Percentiles rank a stretch among this genome's conserved stretches.
phyloP scores from a whole-genome alignment of 2,888 invertebrate genomes.

The Agonopterix arenella region DNA sequence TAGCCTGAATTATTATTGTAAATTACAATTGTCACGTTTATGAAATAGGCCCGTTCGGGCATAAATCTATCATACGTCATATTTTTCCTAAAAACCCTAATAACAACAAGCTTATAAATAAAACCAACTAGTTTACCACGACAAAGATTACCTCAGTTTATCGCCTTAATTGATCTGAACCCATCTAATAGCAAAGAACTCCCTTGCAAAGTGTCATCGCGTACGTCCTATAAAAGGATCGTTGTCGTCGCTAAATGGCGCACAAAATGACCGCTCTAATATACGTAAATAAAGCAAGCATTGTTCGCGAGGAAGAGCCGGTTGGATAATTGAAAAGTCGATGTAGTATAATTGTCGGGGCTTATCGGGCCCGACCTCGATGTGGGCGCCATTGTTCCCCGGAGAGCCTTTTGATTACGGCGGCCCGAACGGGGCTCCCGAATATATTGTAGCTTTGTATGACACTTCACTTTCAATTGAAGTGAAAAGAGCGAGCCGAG shows the following conservation, averaged over 20 bases:
- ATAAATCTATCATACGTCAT: no score
- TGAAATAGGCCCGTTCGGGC: no score
- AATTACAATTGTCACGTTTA: no score
- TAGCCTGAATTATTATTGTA: no score
- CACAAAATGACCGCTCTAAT: constrained; percentile 71
- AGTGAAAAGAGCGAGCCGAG: constrained; percentile 50
- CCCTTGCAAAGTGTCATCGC: no score
- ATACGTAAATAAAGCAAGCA: constrained; percentile 72
- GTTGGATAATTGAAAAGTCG: constrained; percentile 76
- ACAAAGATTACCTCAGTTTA: no score
- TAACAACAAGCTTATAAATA: no score
- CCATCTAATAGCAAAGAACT: no score
- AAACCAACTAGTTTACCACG: no score
- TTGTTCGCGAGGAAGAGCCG: constrained; percentile 66
- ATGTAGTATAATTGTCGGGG: constrained; percentile 76
- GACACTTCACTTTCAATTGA: constrained; percentile 68
- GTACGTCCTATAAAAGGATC: neutral
- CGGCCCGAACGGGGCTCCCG: constrained; percentile 51
- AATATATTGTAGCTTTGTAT: constrained; percentile 71
- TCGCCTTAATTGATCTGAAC: no score
- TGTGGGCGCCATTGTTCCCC: constrained; percentile 75
- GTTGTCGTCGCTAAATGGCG: constrained; percentile 35
- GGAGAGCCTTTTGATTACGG: constrained; percentile 73
- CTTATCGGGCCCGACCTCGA: constrained; percentile 70
- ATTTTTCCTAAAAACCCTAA: no score